Conservation (phyloP, 2,797 vertebrate genomes). For the Danionella dracula region DNA sequence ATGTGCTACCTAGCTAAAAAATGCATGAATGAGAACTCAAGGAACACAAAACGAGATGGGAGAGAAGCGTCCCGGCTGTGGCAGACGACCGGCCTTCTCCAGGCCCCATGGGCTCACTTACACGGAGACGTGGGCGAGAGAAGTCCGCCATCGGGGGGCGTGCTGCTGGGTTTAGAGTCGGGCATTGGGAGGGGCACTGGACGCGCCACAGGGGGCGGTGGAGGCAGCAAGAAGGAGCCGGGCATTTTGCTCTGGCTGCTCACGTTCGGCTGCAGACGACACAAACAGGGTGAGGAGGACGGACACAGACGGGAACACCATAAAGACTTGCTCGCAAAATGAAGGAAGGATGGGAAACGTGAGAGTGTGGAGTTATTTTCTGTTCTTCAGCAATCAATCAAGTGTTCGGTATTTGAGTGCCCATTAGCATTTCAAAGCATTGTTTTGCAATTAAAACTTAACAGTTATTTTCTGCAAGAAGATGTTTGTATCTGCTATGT, state of each 20-base stretch:
- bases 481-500: no score
- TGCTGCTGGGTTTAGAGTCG: constrained; percentile 72
- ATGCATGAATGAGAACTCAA: neutral
- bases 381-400: no score
- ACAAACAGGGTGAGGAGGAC: constrained; percentile 74
- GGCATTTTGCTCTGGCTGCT: constrained; percentile 82
- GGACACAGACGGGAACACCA: constrained; percentile 39
- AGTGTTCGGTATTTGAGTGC: no score
- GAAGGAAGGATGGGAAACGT: constrained; percentile 49
- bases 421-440: no score
- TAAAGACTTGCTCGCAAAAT: constrained; percentile 29
- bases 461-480: no score
- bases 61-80: neutral
- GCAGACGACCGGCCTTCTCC: constrained; percentile 19
- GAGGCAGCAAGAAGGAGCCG: constrained; percentile 81
- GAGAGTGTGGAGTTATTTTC: no score
- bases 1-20: neutral
- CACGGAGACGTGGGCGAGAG: constrained; percentile 78
- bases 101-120: constrained; percentile 70
- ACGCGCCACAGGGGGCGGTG: constrained; percentile 80
- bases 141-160: constrained; percentile 72
- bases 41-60: constrained; percentile 1
- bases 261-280: constrained; percentile 81
- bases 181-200: constrained; percentile 84
- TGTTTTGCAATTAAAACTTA: no score